Conservation (phyloP, 2,113 vertebrate species). For the Phyllostomus hastatus region DNA sequence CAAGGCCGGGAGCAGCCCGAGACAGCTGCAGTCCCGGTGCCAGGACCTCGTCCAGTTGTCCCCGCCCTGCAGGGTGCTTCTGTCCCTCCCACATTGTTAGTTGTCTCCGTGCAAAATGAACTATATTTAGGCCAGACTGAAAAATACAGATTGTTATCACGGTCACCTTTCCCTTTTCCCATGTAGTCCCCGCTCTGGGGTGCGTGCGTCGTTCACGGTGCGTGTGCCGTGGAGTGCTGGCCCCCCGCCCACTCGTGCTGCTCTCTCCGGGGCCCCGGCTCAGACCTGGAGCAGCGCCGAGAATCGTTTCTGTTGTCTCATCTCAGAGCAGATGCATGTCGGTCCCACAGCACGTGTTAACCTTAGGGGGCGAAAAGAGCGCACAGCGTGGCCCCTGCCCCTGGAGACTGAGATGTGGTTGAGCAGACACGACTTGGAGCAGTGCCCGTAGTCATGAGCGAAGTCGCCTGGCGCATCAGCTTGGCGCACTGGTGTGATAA, state of each 20-base stretch:
- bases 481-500: neutral
- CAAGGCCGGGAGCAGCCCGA: neutral
- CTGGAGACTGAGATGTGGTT: neutral
- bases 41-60: neutral
- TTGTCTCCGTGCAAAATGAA: neutral
- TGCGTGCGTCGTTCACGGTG: too few relatives aligned
- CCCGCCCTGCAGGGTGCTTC: neutral
- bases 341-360: neutral
- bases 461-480: fast-evolving
- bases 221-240: neutral
- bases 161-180: neutral
- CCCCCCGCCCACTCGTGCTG: too few relatives aligned
- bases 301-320: neutral
- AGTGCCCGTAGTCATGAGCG: neutral
- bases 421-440: neutral
- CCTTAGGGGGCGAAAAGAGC: neutral
- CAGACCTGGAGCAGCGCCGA: neutral
- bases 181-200: fast-evolving
- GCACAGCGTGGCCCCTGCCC: neutral
- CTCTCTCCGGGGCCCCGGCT: neutral
- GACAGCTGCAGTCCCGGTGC: neutral
- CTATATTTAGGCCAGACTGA: neutral
- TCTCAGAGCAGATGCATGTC: neutral
- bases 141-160: neutral
- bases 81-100: neutral